phyloP scores from a whole-genome alignment of 2,113 vertebrate species.

The Machaerirhynchus nigripectus region DNA sequence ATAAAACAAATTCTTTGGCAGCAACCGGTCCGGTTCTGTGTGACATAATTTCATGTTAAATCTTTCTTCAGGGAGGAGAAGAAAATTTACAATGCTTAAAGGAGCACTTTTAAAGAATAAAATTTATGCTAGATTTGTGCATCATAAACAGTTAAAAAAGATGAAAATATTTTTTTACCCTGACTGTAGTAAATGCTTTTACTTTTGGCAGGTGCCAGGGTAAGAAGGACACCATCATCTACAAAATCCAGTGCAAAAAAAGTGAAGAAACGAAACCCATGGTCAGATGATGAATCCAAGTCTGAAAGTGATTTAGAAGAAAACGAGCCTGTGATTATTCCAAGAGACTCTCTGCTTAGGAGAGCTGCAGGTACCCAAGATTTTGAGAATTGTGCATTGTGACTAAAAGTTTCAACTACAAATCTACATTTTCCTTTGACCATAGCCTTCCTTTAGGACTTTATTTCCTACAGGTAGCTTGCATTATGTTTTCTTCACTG shows the following conservation, averaged over 20 bases:
- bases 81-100: not conserved
- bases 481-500: not conserved
- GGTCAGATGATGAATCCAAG: conserved; percentile 95
- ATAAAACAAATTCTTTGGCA: not conserved
- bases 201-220: conserved; percentile 79
- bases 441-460: not conserved
- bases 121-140: not conserved
- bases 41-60: not conserved
- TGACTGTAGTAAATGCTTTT: not conserved
- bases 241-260: conserved; percentile 84
- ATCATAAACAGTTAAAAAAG: not conserved
- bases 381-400: not conserved
- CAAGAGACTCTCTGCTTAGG: conserved; percentile 89
- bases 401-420: not conserved
- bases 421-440: not conserved
- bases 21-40: not conserved
- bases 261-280: conserved; percentile 95
- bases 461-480: not conserved
- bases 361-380: conserved; percentile 86
- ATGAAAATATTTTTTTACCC: not conserved
- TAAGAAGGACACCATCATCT: conserved; percentile 82
- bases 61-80: not conserved
- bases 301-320: conserved; percentile 93
- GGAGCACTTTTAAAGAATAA: not conserved
- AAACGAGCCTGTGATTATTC: conserved; percentile 86